Percentiles rank a stretch among this genome's conserved stretches.
These are phyloP conservation scores for Trachops cirrhosus DNA, from an alignment of 2,797 vertebrate genomes.

Conservation along the genomic window DNA sequence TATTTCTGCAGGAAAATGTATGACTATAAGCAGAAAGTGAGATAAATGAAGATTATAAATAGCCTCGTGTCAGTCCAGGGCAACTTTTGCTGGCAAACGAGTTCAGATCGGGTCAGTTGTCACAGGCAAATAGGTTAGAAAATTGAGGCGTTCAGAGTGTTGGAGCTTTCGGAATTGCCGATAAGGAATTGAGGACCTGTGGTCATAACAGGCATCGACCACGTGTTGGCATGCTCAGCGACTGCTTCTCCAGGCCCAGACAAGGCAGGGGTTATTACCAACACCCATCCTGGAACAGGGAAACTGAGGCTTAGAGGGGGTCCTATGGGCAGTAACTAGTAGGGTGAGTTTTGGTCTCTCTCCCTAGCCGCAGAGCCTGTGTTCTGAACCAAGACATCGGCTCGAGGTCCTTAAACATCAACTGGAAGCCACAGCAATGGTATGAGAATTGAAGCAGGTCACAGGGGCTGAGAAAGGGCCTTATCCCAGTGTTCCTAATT, in stretches of 20 bases:
- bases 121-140: background rate
- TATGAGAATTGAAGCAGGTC: background rate
- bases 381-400: background rate
- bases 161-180: background rate
- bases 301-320: background rate
- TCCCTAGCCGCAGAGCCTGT: background rate
- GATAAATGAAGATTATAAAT: slow-evolving; percentile 4
- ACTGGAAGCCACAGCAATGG: fast-evolving
- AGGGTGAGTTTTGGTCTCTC: background rate
- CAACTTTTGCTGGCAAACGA: slow-evolving; percentile 5
- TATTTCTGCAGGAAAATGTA: slow-evolving; percentile 49
- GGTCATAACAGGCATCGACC: fast-evolving
- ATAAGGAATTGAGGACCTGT: fast-evolving
- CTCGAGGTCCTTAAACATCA: fast-evolving
- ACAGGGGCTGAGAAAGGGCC: fast-evolving
- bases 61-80: background rate
- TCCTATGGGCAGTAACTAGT: fast-evolving
- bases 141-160: background rate
- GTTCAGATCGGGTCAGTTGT: background rate
- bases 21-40: background rate
- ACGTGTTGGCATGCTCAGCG: too few species aligned
- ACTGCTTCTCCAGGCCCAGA: fast-evolving
- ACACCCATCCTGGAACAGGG: fast-evolving
- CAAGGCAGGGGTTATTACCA: fast-evolving
- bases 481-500: fast-evolving